Evolutionary conservation across 2,797 vertebrate species (phyloP), one percentile per base, ranked within the genome.

Genomic region (Pseudopleuronectes americanus): DNA sequence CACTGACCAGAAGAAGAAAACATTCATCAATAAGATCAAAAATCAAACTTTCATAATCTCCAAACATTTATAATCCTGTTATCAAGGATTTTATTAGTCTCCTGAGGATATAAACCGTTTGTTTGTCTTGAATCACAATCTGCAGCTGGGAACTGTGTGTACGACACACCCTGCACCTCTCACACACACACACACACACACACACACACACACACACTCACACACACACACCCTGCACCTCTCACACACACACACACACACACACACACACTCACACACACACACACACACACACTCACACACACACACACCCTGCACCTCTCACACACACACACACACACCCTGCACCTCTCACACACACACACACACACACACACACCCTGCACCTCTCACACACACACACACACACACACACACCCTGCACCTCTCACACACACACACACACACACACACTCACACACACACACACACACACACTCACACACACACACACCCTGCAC

Each of bases 391-490:
- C n/a, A n/a, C n/a, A n/a, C n/a, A n/a, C n/a, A n/a, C n/a, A n/a
- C n/a, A n/a, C n/a, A n/a, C n/a, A n/a, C n/a, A n/a, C n/a, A 48
- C 59, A 76, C 84, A 81, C 87, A 64, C 87, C 73, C 69, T 76
- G 49, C 57, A 57, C 8, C 68, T 31, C 62, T 51, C 60, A 57
- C 72, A 62, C 74, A 76, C 76, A 70, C 74, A 45, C 57, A 59
- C 77, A 81, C 69, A 87, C 82, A 84, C 73, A 24, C 24, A 3
- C 23, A 23, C 23, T 2, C 23, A 23, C 3, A 26, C 24, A 26
- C 26, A 26, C 26, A 26, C 26, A 26, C 26, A 26, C 26, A 26
- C 26, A 26, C 4, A 26, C n/a, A n/a, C n/a, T n/a, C n/a, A n/a
- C n/a, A n/a, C n/a, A 83, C 83, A 14, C 38, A 41, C 45, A 88